Percentiles rank a stretch among this genome's conserved stretches.
Evolutionary conservation across 1,140 invertebrate species (phyloP).

Genomic region (Brachionus paranguensis): DNA sequence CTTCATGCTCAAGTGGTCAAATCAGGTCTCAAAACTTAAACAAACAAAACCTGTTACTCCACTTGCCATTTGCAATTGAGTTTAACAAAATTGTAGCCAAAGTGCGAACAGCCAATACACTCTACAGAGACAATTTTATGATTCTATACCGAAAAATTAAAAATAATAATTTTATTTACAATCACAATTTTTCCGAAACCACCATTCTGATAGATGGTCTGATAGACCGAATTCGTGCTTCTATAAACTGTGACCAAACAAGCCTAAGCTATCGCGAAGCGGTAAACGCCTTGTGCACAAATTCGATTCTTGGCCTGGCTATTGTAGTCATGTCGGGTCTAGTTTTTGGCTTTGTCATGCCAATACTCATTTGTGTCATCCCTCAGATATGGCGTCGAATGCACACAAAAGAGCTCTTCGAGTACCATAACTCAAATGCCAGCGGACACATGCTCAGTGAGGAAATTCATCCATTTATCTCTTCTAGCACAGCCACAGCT

Average conservation of each 20-base stretch:
- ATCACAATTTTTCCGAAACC: neutral
- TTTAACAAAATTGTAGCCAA: slow-evolving; percentile 8
- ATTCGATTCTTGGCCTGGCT: neutral
- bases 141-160: neutral
- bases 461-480: slow-evolving; percentile 24
- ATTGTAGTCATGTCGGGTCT: slow-evolving; percentile 6
- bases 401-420: slow-evolving; percentile 5
- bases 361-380: slow-evolving; percentile 24
- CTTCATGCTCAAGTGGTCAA: slow-evolving; percentile 2
- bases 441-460: neutral
- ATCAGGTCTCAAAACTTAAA: neutral
- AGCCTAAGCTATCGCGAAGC: neutral
- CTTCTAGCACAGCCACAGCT: neutral
- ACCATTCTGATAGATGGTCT: neutral
- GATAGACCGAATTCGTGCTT: neutral
- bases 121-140: slow-evolving; percentile 11
- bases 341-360: slow-evolving; percentile 14
- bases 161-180: neutral
- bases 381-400: slow-evolving; percentile 15
- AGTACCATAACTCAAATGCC: neutral
- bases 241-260: slow-evolving; percentile 20
- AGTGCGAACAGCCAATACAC: neutral
- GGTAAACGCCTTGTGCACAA: slow-evolving; percentile 10
- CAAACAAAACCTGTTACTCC: neutral
- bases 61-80: neutral